phyloP scores from a whole-genome alignment of 2,888 invertebrate species.

The Drosophila suboccidentalis region DNA sequence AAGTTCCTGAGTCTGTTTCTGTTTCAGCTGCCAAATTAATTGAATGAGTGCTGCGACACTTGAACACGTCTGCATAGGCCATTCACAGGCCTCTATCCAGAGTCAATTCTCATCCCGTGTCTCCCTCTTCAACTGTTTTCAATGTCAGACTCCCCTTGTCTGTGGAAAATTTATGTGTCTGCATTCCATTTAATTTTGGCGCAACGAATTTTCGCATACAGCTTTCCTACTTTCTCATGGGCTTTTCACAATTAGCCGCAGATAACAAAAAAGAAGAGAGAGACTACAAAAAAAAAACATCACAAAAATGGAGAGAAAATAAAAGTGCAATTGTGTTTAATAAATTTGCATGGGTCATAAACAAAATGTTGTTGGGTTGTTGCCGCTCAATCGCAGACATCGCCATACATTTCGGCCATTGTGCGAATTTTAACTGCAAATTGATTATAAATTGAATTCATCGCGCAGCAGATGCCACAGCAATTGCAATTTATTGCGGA shows the following conservation, averaged over 20 bases:
- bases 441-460: slow-evolving; percentile 60
- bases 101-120: background rate
- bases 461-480: slow-evolving; percentile 38
- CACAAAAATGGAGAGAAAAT: slow-evolving; percentile 7
- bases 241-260: slow-evolving; percentile 55
- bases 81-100: slow-evolving; percentile 10
- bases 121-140: slow-evolving; percentile 45
- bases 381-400: slow-evolving; percentile 40
- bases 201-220: slow-evolving; percentile 36
- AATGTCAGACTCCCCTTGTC: slow-evolving; percentile 71
- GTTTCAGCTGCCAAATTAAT: slow-evolving; percentile 39
- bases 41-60: slow-evolving; percentile 70
- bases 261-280: background rate
- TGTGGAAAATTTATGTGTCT: slow-evolving; percentile 76
- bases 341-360: slow-evolving; percentile 59
- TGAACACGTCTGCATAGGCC: slow-evolving; percentile 48
- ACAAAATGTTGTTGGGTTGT: slow-evolving; percentile 41
- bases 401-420: slow-evolving; percentile 8
- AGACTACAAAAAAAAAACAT: slow-evolving; percentile 2
- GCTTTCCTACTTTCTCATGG: slow-evolving; percentile 14
- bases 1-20: slow-evolving; percentile 31
- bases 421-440: slow-evolving; percentile 47
- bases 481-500: slow-evolving; percentile 35
- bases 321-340: slow-evolving; percentile 55
- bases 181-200: slow-evolving; percentile 51